Evolutionary conservation across 2,888 invertebrate species (phyloP).

Genomic region (Drosophila subquinaria): DNA sequence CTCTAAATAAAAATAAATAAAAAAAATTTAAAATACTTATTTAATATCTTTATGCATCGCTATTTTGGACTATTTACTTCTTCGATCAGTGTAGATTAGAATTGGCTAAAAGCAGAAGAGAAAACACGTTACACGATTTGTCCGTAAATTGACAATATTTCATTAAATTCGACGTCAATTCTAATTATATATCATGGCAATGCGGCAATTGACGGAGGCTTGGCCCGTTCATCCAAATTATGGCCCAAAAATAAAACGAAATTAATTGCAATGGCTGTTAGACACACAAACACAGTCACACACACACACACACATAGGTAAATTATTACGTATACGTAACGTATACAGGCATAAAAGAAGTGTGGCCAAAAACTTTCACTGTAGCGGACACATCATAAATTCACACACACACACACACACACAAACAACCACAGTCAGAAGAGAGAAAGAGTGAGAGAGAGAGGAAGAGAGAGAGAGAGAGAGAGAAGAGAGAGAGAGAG

Average conservation of each 20-base stretch:
- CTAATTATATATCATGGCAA: slow-evolving; percentile 41
- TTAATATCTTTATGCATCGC: too few species aligned
- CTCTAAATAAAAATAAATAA: too few species aligned
- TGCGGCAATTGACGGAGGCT: slow-evolving; percentile 17
- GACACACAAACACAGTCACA: not conserved
- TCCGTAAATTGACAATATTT: slow-evolving; percentile 36
- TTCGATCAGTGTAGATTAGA: not conserved
- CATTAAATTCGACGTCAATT: slow-evolving; percentile 43
- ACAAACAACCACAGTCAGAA: not conserved
- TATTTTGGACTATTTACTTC: too few species aligned
- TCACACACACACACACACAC: slow-evolving; percentile 12
- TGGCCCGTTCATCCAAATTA: slow-evolving; percentile 27
- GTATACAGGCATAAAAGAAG: slow-evolving; percentile 29
- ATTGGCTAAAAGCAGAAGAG: not conserved
- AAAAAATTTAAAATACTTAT: too few species aligned
- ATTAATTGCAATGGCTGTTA: slow-evolving; percentile 52
- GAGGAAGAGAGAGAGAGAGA: not conserved
- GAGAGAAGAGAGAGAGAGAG: not conserved
- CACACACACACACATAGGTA: not conserved
- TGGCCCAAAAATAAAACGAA: slow-evolving; percentile 55
- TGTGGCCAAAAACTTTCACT: slow-evolving; percentile 31
- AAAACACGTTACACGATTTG: not conserved
- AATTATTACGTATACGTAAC: not conserved
- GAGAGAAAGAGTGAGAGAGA: not conserved
- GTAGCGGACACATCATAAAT: slow-evolving; percentile 56